phyloP scores from a whole-genome alignment of 1,140 invertebrate genomes.

The Lethrus apterus region DNA sequence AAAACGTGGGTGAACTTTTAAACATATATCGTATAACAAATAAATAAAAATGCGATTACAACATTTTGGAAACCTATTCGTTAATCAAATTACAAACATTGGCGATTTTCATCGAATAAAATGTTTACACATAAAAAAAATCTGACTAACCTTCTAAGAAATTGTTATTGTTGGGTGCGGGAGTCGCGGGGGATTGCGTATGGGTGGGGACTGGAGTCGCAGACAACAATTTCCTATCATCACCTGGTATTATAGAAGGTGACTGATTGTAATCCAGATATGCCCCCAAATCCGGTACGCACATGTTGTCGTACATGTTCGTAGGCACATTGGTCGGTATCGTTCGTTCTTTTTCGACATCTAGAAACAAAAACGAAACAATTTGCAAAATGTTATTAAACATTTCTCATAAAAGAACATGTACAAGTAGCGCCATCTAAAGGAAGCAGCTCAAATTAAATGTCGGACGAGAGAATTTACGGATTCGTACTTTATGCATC shows the following conservation, averaged over 20 bases:
- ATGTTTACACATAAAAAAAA: not conserved
- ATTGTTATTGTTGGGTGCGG: slow-evolving; percentile 38
- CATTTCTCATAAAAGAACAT: not conserved
- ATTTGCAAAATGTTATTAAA: not conserved
- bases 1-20: not conserved
- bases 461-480: not conserved
- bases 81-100: not conserved
- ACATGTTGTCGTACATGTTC: slow-evolving; percentile 69
- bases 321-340: slow-evolving; percentile 49
- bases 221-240: slow-evolving; percentile 38
- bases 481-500: no score
- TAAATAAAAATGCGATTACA: not conserved
- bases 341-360: slow-evolving; percentile 59
- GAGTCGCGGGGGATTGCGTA: slow-evolving; percentile 37
- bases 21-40: not conserved
- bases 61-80: not conserved
- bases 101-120: not conserved
- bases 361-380: slow-evolving; percentile 46
- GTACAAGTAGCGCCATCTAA: not conserved
- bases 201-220: slow-evolving; percentile 41
- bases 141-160: slow-evolving; percentile 39
- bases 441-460: not conserved
- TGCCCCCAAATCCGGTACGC: slow-evolving; percentile 68
- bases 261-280: slow-evolving; percentile 53
- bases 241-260: slow-evolving; percentile 29